Conservation (phyloP, 2,113 vertebrate genomes). For the Sturnira hondurensis region DNA sequence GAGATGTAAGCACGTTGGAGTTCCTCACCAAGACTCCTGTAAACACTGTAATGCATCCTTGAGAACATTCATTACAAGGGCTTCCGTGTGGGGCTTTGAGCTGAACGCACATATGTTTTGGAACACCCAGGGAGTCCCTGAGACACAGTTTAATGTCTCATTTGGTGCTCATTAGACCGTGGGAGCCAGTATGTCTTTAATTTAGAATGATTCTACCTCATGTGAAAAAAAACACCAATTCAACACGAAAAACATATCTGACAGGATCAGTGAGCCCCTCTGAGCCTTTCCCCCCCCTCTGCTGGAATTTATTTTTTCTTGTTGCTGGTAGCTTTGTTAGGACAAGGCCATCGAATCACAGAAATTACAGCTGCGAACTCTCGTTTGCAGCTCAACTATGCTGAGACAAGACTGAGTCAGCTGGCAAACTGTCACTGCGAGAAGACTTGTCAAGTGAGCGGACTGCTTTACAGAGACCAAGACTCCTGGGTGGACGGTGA, state of each 20-base stretch:
- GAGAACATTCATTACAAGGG: constrained; percentile 19
- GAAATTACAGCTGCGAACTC: constrained; percentile 70
- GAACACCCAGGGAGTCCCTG: not conserved
- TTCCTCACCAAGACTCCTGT: constrained; percentile 23
- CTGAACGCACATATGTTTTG: not conserved
- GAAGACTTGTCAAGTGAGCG: constrained; percentile 92
- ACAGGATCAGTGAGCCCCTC: not conserved
- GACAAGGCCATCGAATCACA: constrained; percentile 36
- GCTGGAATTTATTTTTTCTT: not conserved
- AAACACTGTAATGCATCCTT: constrained; percentile 24
- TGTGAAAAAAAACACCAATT: not conserved
- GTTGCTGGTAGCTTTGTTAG: constrained; percentile 50
- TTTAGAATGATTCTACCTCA: constrained; percentile 45
- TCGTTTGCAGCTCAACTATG: constrained; percentile 91
- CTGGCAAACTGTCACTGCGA: constrained; percentile 96
- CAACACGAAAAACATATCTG: not conserved
- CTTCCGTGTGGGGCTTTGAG: constrained; percentile 3
- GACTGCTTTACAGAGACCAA: constrained; percentile 89
- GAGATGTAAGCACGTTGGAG: not conserved
- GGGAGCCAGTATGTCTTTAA: not conserved
- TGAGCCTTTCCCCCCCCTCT: not conserved
- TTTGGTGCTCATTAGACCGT: constrained; percentile 60
- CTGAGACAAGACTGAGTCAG: constrained; percentile 95
- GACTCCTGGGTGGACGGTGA: constrained; percentile 95
- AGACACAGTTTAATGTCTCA: constrained; percentile 48